Conservation (phyloP, 2,113 vertebrate genomes). For the Pseudorasbora parva region DNA sequence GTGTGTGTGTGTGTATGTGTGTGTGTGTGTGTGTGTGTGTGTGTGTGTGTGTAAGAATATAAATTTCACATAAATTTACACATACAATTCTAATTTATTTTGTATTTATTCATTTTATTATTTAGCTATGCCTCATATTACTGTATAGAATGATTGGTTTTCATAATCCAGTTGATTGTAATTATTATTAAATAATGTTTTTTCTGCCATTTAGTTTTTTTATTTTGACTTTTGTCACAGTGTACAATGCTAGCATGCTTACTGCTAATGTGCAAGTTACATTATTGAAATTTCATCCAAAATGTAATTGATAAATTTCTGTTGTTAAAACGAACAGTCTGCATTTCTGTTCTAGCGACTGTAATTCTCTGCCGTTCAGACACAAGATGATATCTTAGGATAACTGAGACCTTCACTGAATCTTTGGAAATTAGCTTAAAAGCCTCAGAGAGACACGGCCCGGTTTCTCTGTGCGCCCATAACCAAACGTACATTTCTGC, state of each 20-base stretch:
- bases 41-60: too few species aligned
- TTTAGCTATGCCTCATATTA: too few species aligned
- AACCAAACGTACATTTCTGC: constrained; percentile 70
- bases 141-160: too few species aligned
- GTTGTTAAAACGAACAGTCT: not conserved
- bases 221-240: not conserved
- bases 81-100: too few species aligned
- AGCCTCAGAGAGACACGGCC: not conserved
- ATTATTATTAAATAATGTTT: not conserved
- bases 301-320: not conserved
- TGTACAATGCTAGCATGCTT: not conserved
- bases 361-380: not conserved
- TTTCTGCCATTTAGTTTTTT: not conserved
- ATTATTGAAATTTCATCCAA: not conserved
- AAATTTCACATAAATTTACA: too few species aligned
- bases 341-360: not conserved
- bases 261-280: not conserved
- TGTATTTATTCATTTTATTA: too few species aligned
- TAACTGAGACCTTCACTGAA: not conserved
- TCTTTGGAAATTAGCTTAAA: not conserved
- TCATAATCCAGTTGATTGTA: too few species aligned
- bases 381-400: not conserved
- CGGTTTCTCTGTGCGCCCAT: constrained; percentile 57
- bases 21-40: too few species aligned
- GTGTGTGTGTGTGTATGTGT: too few species aligned